Percentiles rank a stretch among this genome's conserved stretches.
phyloP scores from a whole-genome alignment of 1,140 invertebrate genomes.

The Drosophila leontia region DNA sequence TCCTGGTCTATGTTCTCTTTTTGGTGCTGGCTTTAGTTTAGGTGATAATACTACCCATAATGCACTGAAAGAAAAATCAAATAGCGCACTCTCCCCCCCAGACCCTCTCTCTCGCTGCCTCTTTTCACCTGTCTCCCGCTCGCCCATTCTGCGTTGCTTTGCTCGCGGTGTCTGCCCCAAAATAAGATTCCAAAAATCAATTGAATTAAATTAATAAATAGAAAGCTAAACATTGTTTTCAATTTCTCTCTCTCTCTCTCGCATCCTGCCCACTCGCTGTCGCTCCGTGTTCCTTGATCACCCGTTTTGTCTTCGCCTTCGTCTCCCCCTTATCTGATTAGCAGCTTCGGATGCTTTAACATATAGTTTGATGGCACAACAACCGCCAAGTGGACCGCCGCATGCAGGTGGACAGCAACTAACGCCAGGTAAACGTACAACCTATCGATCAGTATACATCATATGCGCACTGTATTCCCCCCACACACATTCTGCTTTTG shows the following conservation, averaged over 20 bases:
- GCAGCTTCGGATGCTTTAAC: slow-evolving; percentile 85
- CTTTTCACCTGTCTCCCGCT: slow-evolving; percentile 5
- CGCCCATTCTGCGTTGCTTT: slow-evolving; percentile 62
- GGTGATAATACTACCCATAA: slow-evolving; percentile 19
- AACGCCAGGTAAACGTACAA: slow-evolving; percentile 70
- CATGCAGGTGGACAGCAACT: slow-evolving; percentile 83
- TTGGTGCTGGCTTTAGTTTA: slow-evolving; percentile 43
- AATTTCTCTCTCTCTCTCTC: slow-evolving; percentile 59
- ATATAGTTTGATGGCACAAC: slow-evolving; percentile 85
- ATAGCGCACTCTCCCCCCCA: neutral
- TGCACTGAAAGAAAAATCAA: slow-evolving; percentile 29
- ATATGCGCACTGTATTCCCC: slow-evolving; percentile 3
- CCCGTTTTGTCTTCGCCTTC: slow-evolving; percentile 20
- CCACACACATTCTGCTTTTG: slow-evolving; percentile 16
- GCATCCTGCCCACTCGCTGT: slow-evolving; percentile 19
- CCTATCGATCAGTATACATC: slow-evolving; percentile 25
- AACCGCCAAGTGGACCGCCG: slow-evolving; percentile 81
- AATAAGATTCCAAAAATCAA: slow-evolving; percentile 1
- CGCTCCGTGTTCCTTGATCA: slow-evolving; percentile 4
- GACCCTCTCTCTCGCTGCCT: slow-evolving; percentile 1
- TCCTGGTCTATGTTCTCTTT: neutral
- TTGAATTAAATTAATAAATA: slow-evolving; percentile 30
- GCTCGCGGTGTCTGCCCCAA: slow-evolving; percentile 61
- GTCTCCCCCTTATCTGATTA: slow-evolving; percentile 52
- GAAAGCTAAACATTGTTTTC: slow-evolving; percentile 58